phyloP scores from a whole-genome alignment of 2,113 vertebrate genomes.

The Arvicanthis niloticus region DNA sequence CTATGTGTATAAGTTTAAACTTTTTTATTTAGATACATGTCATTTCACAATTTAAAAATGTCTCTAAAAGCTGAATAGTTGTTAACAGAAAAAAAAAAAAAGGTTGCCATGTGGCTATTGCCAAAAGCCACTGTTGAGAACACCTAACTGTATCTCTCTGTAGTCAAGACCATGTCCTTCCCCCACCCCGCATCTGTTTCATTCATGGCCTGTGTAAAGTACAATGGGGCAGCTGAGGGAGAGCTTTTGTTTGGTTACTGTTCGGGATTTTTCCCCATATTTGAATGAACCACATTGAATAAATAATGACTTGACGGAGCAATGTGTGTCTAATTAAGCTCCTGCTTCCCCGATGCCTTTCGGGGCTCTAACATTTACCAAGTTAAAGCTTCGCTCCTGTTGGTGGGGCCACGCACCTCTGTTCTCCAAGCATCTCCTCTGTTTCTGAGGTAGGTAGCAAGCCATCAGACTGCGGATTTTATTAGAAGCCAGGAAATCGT shows the following conservation, averaged over 20 bases:
- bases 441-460: slow-evolving; percentile 4
- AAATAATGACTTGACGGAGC: slow-evolving; percentile 35
- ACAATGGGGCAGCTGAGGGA: not conserved
- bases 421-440: not conserved
- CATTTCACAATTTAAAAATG: not conserved
- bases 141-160: not conserved
- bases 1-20: not conserved
- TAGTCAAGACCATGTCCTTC: not conserved
- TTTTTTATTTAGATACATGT: not conserved
- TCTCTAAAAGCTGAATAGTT: not conserved
- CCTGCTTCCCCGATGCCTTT: slow-evolving; percentile 31
- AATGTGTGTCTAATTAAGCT: slow-evolving; percentile 51
- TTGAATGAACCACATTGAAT: slow-evolving; percentile 43
- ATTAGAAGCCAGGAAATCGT: slow-evolving; percentile 14
- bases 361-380: not conserved
- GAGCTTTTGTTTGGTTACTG: slow-evolving; percentile 4
- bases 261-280: not conserved
- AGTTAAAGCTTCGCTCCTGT: slow-evolving; percentile 3
- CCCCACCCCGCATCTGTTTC: not conserved
- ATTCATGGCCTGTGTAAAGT: not conserved
- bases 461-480: slow-evolving; percentile 10
- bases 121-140: not conserved
- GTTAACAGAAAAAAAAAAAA: not conserved
- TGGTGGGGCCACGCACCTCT: not conserved
- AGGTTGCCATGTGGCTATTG: not conserved